Conservation (phyloP, 2,113 vertebrate species). For the Crotalus helleri region DNA sequence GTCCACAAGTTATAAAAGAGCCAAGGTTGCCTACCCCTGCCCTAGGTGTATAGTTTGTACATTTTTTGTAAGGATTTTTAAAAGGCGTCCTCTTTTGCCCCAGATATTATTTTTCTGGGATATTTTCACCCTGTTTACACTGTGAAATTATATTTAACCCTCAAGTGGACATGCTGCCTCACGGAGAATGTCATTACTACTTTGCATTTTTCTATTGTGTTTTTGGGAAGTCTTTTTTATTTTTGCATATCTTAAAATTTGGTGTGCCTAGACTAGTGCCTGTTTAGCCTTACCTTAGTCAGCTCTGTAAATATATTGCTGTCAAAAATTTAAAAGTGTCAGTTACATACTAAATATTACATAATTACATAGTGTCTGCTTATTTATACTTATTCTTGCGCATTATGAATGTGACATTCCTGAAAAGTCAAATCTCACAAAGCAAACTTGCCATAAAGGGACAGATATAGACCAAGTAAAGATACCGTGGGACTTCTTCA, state of each 20-base stretch:
- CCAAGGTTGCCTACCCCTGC: too few relatives aligned
- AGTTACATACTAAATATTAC: not conserved
- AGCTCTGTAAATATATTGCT: not conserved
- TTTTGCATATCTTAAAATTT: not conserved
- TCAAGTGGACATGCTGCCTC: not conserved
- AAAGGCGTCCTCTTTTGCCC: not conserved
- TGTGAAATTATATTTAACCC: not conserved
- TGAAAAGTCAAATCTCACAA: not conserved
- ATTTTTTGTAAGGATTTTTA: not conserved
- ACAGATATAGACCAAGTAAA: not conserved
- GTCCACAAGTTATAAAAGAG: too few relatives aligned
- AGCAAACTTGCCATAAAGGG: not conserved
- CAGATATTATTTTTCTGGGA: not conserved
- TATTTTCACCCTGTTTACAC: not conserved
- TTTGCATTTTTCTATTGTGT: not conserved
- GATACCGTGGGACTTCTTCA: not conserved
- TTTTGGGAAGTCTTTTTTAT: not conserved
- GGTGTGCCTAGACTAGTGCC: not conserved
- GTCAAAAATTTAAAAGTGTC: not conserved
- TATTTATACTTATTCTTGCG: not conserved
- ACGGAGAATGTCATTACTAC: not conserved
- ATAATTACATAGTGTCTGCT: not conserved
- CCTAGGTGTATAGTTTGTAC: not conserved
- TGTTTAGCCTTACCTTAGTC: not conserved
- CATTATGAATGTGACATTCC: not conserved